Conservation (phyloP, 2,113 vertebrate genomes). For the Hyperoodon ampullatus region DNA sequence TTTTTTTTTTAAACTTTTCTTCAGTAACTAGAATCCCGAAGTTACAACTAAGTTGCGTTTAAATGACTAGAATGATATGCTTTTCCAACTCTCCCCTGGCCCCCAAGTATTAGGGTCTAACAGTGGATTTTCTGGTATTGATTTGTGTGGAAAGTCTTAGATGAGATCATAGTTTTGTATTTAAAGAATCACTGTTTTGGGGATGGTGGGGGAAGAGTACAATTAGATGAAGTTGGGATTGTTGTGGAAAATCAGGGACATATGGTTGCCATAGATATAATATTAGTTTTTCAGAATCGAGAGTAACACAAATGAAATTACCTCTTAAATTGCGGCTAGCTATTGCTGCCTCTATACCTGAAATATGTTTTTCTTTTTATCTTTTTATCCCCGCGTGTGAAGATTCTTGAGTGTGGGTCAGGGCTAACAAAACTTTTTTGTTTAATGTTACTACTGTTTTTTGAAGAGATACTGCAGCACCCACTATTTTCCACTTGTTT, state of each 20-base stretch:
- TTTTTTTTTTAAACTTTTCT: not conserved
- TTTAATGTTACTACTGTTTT: not conserved
- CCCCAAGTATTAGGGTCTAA: not conserved
- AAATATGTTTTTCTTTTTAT: constrained; percentile 15
- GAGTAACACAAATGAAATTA: constrained; percentile 1
- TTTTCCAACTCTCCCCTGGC: not conserved
- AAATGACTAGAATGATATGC: not conserved
- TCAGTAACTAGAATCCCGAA: constrained; percentile 1
- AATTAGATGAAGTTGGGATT: constrained; percentile 15
- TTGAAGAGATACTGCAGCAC: not conserved
- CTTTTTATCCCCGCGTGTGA: not conserved
- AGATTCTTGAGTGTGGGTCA: not conserved
- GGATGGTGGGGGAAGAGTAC: not conserved
- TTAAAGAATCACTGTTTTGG: constrained; percentile 36
- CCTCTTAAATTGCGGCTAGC: not conserved
- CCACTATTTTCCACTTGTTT: not conserved
- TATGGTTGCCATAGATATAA: constrained; percentile 28
- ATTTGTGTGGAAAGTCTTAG: constrained; percentile 54
- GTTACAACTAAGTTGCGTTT: constrained; percentile 36
- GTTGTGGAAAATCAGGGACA: constrained; percentile 60
- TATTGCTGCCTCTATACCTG: not conserved
- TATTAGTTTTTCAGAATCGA: constrained; percentile 40
- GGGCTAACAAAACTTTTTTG: not conserved
- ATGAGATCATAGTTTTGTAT: constrained; percentile 43
- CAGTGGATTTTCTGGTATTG: constrained; percentile 45